Base-by-base conservation (phyloP, 2,888 invertebrate species). In the Acanthopleura granulata region DNA sequence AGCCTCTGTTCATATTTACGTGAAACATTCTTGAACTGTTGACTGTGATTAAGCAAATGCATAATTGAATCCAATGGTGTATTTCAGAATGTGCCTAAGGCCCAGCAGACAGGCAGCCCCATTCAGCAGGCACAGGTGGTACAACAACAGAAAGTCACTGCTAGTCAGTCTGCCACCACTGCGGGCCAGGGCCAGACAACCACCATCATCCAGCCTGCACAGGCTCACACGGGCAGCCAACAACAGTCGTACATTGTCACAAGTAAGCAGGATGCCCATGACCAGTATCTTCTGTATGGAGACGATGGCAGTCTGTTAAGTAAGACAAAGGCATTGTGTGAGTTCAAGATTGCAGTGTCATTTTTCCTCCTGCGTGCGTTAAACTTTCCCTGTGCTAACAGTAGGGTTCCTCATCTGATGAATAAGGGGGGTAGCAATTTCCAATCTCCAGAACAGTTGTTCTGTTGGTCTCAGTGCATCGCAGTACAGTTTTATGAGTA, bases 121-220 rank as follows among this genome's bases (percentile, higher is more conserved):
- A 66, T 66, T 27, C 66, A 66, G 29, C 66, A 66, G 66, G 18
- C 66, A 18, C 66, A 66, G 16, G 66, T 66, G 16, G 66, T 66
- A 6, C 66, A 66, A 27, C 25, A 22, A 15, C 72, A 72, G 50
- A 72, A 72, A 29, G 72, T 57, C 18, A 29, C 50, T 57, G 40
- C 82, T 82, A 77, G 82, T 84, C 57, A 57, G 12, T 18, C 73
- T 75, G 49, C 61, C 75, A 80, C 79, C 18, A 71, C 79, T 57
- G 77, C 81, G 72, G 79, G 77, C 76, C 69, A 75, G 14, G 70
- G 73, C 14, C 77, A 77, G 61, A 82, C 84, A 66, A 86, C 88
- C n/a, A 87, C 89, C 61, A 89, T 89, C 70, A 86, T 88, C 62
- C 89, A 89, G 82, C 86, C 89, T 49, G 86, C 88, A 49, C 89